Evolutionary conservation across 2,888 invertebrate genomes (phyloP), one percentile per base, ranked within the genome.

Genomic region (Pyrrhia umbra): DNA sequence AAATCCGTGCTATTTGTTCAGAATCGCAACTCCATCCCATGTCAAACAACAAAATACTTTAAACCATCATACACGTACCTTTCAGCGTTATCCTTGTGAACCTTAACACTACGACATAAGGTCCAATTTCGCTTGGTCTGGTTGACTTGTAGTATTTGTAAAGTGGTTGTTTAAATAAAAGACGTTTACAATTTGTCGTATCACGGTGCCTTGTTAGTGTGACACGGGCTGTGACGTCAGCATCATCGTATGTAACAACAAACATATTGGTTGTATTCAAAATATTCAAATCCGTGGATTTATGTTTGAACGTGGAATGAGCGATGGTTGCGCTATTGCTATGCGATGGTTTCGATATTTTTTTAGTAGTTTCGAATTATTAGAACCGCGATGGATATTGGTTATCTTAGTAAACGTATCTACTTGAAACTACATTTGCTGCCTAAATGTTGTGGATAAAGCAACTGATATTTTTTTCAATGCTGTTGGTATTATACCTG

Each of bases 171-270:
- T 78, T 67, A 74, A 75, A 85, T 77, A 85, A 88, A 83, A 85
- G 82, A 85, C 81, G 83, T 81, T 83, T 70, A 84, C 83, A 84
- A 89, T 88, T 88, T 88, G 88, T 86, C 79, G 79, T 69, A 73
- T 61, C 58, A 71, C 59, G 74, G 55, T 54, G 80, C 78, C 85
- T 88, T 87, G 90, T 90, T 88, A 79, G 79, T 78, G 80, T 90
- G 90, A 90, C 88, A 82, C 74, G 90, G 90, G 90, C 87, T 51
- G 69, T 67, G 77, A 83, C 84, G 82, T 81, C 81, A 81, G 78
- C 81, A 80, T 83, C 82, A 82, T 82, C 82, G 79, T 80, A 74
- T 80, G 79, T 78, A 79, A 70, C 50, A 68, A 72, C 71, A 73
- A 80, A 80, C 65, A 79, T 74, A 82, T 82, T 76, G 79, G 73